Conservation (phyloP, 2,797 vertebrate genomes). For the Typhlichthys eigenmanni region DNA sequence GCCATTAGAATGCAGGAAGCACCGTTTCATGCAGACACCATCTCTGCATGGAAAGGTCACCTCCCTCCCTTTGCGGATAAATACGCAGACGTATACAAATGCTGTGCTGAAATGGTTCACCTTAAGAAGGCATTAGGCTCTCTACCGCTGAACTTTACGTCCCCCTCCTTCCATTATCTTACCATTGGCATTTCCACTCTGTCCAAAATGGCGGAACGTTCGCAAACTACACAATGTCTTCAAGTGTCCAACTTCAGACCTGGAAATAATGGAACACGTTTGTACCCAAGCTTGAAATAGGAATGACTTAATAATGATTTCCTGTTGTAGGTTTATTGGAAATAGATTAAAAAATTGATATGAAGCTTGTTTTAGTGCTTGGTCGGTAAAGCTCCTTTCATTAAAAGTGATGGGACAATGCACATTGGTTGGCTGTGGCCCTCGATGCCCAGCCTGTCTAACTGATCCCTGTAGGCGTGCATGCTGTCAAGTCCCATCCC, state of each 20-base stretch:
- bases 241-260: constrained; percentile 19
- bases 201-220: constrained; percentile 46
- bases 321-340: no score
- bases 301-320: no score
- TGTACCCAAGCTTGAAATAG: no score
- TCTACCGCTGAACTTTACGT: constrained; percentile 73
- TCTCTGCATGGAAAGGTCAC: constrained; percentile 83
- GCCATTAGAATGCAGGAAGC: constrained; percentile 83
- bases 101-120: constrained; percentile 77
- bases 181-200: constrained; percentile 71
- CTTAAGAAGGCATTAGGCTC: constrained; percentile 81
- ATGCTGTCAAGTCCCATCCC: constrained; percentile 75
- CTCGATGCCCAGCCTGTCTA: constrained; percentile 63
- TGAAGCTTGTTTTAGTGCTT: no score
- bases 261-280: not conserved
- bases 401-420: constrained; percentile 41
- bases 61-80: constrained; percentile 76
- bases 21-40: constrained; percentile 76
- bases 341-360: no score
- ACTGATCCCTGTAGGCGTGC: constrained; percentile 61
- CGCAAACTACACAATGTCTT: constrained; percentile 45
- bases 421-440: constrained; percentile 43
- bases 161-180: constrained; percentile 66
- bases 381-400: no score
- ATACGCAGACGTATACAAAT: constrained; percentile 83